A percentile compares a stretch with the other conserved stretches of the same genome.
Evolutionary conservation across 2,113 vertebrate species (phyloP).

Genomic region (Tamias sibiricus): DNA sequence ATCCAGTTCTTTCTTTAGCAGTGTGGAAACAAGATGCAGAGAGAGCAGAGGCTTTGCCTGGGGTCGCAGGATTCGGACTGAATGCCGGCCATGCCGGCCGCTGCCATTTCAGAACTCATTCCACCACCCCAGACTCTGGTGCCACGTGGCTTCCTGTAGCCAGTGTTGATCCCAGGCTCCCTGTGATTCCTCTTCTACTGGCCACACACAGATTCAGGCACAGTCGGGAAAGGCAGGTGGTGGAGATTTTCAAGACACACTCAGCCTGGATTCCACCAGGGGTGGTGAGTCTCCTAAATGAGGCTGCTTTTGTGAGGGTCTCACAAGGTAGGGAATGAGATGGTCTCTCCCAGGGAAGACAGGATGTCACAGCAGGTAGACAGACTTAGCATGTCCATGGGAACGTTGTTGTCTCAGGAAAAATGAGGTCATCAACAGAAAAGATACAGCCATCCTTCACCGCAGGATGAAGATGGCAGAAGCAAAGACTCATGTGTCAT

Average conservation of each 20-base stretch:
- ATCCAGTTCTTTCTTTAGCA: background rate
- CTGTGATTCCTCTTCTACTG: background rate
- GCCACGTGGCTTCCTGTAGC: background rate
- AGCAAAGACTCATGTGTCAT: background rate
- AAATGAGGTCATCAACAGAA: background rate
- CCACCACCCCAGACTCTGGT: background rate
- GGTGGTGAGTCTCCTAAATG: background rate
- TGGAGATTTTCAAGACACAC: background rate
- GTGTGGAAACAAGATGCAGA: background rate
- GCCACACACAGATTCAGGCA: background rate
- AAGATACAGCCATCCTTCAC: background rate
- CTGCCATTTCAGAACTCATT: background rate
- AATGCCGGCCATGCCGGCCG: background rate
- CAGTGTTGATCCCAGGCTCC: background rate
- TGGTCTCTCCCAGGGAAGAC: background rate
- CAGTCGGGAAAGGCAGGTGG: background rate
- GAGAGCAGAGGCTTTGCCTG: background rate
- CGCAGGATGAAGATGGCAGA: background rate
- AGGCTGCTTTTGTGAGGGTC: background rate
- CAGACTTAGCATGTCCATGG: background rate
- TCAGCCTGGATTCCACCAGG: background rate
- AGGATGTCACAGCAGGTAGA: too few species aligned
- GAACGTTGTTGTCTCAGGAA: background rate
- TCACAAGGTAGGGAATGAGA: background rate
- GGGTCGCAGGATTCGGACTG: background rate